Percentiles rank a stretch among this genome's conserved stretches.
Conservation (phyloP, 1,140 invertebrate species). For the Bombus balteatus region DNA sequence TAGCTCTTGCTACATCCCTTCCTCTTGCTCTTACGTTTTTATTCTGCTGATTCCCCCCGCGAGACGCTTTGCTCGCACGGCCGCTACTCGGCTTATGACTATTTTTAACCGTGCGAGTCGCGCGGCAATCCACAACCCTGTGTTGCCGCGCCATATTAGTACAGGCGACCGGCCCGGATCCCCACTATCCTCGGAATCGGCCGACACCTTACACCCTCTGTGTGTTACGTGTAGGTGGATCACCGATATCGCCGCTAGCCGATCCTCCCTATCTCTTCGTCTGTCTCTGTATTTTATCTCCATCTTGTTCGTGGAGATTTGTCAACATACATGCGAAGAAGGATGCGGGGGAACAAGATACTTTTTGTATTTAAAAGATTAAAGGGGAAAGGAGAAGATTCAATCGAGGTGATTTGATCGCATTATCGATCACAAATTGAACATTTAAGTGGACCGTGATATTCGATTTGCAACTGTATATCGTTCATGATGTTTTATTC, state of each 20-base stretch:
- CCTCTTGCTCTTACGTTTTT: constrained; percentile 39
- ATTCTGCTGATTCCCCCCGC: constrained; percentile 45
- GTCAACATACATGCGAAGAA: not conserved
- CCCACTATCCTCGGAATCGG: constrained; percentile 80
- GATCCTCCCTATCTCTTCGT: not conserved
- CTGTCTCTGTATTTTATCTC: not conserved
- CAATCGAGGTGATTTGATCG: too few relatives aligned
- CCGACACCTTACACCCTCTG: constrained; percentile 80
- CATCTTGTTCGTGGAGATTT: not conserved
- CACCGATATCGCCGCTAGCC: constrained; percentile 23
- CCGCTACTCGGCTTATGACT: constrained; percentile 78
- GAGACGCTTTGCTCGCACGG: constrained; percentile 70
- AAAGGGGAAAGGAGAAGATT: not conserved
- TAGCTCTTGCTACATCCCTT: not conserved
- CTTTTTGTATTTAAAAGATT: not conserved
- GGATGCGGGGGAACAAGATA: not conserved
- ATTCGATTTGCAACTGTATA: not conserved
- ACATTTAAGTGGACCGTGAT: not conserved
- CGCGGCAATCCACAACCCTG: constrained; percentile 79
- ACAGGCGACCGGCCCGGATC: constrained; percentile 78
- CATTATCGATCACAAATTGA: not conserved
- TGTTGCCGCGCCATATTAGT: constrained; percentile 83
- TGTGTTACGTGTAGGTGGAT: constrained; percentile 70
- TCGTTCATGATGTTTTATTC: too few relatives aligned
- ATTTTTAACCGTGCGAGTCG: constrained; percentile 80